Evolutionary conservation across 2,888 invertebrate genomes (phyloP), one percentile per base, ranked within the genome.

Genomic region (Zaprionus lineosus): DNA sequence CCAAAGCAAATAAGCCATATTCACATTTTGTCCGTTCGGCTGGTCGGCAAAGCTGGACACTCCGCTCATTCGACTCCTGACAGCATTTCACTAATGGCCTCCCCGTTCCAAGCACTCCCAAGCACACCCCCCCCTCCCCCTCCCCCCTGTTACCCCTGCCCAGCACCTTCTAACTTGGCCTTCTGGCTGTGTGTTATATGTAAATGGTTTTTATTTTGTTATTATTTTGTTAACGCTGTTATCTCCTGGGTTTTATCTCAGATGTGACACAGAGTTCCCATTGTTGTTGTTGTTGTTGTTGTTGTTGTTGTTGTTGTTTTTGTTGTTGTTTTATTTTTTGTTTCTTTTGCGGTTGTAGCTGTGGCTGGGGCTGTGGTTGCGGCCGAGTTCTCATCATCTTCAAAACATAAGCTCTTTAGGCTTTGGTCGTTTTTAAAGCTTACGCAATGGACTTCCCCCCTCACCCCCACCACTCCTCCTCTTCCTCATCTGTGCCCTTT

Each of bases 191-290:
- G 18, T 57, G 46, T n/a, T 16, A 48, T 60, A 69, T 74, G 76
- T 72, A 83, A 79, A 81, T 83, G 79, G 55, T 67, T 81, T 84
- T 79, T 78, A 78, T 78, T 82, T 57, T 75, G 70, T 83, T 81
- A 79, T 79, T 81, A 83, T 81, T 81, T 83, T 67, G 77, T 74
- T 83, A 83, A 68, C 78, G 68, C 75, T 75, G 58, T 68, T 71
- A 81, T 73, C 75, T 81, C 48, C 7, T 24, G 59, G 71, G 46
- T 58, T 64, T 74, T 61, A 71, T 74, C 64, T 56, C 52, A 47
- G 26, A 47, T 37, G 58, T 29, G 60, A 51, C 61, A 36, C 58
- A 34, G 64, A 53, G 48, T 53, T 51, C 56, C 39, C 16, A 40
- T 48, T 9, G 64, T 34, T 21, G 34, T 43, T 14, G 14, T 18